A percentile compares a stretch with the other conserved stretches of the same genome.
These are phyloP conservation scores for Festucalex cinctus DNA, from an alignment of 2,113 vertebrate genomes.

Conservation along the genomic window DNA sequence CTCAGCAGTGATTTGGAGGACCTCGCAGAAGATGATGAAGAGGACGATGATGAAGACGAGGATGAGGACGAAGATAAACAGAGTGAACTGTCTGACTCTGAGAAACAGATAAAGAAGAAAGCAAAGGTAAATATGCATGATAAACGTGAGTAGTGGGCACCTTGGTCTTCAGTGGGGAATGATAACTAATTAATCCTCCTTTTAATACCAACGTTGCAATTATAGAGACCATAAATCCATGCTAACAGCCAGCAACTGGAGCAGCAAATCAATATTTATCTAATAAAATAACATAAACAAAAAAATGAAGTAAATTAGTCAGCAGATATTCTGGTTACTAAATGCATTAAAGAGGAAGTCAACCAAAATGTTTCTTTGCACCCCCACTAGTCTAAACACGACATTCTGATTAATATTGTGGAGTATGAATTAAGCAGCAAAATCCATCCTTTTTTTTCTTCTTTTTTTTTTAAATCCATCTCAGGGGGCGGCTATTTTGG, in stretches of 20 bases:
- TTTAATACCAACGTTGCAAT: too few species aligned
- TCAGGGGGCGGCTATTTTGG: too few species aligned
- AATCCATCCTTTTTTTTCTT: too few species aligned
- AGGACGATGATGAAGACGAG: slow-evolving; percentile 78
- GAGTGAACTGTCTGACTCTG: slow-evolving; percentile 89
- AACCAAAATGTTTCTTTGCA: too few species aligned
- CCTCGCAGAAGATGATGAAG: slow-evolving; percentile 89
- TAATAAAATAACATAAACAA: not conserved
- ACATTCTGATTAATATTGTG: too few species aligned
- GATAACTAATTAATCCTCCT: not conserved
- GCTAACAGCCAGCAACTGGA: not conserved
- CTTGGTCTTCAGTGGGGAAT: not conserved
- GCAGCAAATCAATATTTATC: not conserved
- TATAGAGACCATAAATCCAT: not conserved
- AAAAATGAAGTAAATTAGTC: not conserved
- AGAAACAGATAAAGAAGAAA: slow-evolving; percentile 84
- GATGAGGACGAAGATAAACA: slow-evolving; percentile 87
- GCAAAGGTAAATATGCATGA: slow-evolving; percentile 75
- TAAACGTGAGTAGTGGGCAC: not conserved
- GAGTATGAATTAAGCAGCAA: too few species aligned
- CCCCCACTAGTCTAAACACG: too few species aligned
- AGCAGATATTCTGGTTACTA: too few species aligned
- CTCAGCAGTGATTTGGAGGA: slow-evolving; percentile 96
- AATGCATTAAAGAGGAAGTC: too few species aligned
- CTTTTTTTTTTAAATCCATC: too few species aligned